These are phyloP conservation scores for Zootoca vivipara DNA, from an alignment of 2,113 vertebrate species.

Conservation along the genomic window DNA sequence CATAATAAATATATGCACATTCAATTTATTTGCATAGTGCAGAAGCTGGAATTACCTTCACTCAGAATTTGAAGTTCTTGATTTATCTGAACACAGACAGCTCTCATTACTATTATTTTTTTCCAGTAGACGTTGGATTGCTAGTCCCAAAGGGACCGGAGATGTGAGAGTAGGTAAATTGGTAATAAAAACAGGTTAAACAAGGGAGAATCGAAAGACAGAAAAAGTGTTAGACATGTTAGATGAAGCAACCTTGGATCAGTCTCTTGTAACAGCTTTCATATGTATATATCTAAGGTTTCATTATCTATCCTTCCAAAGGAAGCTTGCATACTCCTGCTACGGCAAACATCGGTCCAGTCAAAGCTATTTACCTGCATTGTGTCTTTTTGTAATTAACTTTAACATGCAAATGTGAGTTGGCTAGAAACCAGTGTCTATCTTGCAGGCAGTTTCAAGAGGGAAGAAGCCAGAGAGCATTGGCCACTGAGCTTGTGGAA, in stretches of 20 bases:
- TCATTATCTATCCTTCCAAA: neutral
- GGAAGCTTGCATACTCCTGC: neutral
- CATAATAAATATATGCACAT: neutral
- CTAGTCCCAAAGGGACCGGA: neutral
- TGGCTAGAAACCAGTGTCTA: neutral
- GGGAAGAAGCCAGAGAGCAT: neutral
- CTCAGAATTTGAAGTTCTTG: slow-evolving; percentile 6
- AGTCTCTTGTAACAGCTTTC: neutral
- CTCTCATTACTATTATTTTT: neutral
- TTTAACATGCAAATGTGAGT: neutral
- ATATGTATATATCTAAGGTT: neutral
- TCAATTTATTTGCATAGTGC: slow-evolving; percentile 11
- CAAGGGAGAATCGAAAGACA: neutral
- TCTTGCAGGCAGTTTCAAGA: too few species aligned
- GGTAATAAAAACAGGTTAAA: slow-evolving; percentile 5
- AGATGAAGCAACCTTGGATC: neutral
- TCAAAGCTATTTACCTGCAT: neutral
- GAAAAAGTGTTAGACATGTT: neutral
- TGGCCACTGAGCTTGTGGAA: neutral
- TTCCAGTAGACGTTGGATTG: neutral
- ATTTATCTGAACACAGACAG: slow-evolving; percentile 7
- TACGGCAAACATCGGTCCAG: too few species aligned
- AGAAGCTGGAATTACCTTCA: neutral
- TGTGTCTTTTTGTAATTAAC: neutral
- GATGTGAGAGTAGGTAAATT: neutral